phyloP scores from a whole-genome alignment of 2,888 invertebrate genomes.

The Danaus chrysippus region DNA sequence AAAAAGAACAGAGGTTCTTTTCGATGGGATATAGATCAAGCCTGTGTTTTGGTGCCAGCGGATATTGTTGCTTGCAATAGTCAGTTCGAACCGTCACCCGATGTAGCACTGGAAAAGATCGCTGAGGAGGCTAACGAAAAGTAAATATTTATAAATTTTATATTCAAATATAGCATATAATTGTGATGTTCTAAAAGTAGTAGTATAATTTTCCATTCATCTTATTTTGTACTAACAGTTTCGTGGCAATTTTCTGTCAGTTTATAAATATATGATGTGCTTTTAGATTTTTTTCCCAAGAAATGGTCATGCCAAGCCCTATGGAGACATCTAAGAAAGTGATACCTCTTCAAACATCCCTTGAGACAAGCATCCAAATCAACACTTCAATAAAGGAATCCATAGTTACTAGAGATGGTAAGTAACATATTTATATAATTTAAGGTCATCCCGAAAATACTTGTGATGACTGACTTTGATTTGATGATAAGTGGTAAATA shows the following conservation, averaged over 20 bases:
- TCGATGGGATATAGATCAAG: constrained; percentile 85
- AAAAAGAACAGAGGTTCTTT: constrained; percentile 58
- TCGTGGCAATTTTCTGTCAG: neutral
- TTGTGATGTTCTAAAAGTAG: neutral
- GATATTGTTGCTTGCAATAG: constrained; percentile 83
- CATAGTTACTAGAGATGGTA: constrained; percentile 57
- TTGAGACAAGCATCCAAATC: constrained; percentile 47
- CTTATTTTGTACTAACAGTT: too few species aligned
- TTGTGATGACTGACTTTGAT: too few species aligned
- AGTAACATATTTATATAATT: constrained; percentile 29
- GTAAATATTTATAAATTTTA: constrained; percentile 41
- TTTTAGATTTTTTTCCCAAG: constrained; percentile 77
- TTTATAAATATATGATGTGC: constrained; percentile 9
- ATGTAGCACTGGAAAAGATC: constrained; percentile 81
- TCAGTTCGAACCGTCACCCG: constrained; percentile 80
- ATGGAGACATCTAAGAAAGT: constrained; percentile 68
- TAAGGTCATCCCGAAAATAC: neutral
- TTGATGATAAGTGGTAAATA: too few species aligned
- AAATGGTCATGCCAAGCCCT: constrained; percentile 80
- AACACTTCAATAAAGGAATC: constrained; percentile 44
- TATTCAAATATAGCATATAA: neutral
- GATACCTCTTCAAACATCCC: constrained; percentile 53
- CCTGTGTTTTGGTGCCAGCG: constrained; percentile 82
- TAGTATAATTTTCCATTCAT: neutral
- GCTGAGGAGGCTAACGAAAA: constrained; percentile 84